Evolutionary conservation across 2,888 invertebrate genomes (phyloP).

Genomic region (Autographa pulchrina): DNA sequence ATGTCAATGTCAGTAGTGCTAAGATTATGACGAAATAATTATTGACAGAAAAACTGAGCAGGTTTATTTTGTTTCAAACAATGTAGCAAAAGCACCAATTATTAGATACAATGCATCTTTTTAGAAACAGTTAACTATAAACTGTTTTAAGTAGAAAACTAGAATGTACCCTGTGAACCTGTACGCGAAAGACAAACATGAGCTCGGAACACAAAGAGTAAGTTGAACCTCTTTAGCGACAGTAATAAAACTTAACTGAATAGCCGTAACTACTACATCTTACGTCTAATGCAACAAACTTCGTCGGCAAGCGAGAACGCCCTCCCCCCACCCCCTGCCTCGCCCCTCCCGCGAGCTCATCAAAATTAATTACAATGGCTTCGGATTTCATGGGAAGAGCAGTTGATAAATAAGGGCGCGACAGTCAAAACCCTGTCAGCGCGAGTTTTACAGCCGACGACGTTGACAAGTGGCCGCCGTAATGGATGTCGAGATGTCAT

Average conservation of each 20-base stretch:
- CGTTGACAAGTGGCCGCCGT: conserved; percentile 49
- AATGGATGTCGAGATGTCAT: conserved; percentile 62
- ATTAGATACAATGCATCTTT: no score
- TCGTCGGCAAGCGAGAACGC: conserved; percentile 11
- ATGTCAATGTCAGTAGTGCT: no score
- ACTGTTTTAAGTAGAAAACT: no score
- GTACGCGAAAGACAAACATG: not conserved
- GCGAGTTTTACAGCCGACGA: conserved; percentile 37
- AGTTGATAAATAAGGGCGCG: conserved; percentile 29
- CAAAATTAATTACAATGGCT: conserved; percentile 52
- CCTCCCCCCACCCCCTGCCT: not conserved
- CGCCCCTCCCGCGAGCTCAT: conserved; percentile 20
- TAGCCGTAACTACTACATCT: conserved; percentile 11
- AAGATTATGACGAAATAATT: no score
- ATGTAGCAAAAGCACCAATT: no score
- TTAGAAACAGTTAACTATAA: no score
- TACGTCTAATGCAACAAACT: conserved; percentile 22
- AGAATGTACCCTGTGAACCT: not conserved
- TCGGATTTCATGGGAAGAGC: conserved; percentile 34
- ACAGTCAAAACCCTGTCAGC: conserved; percentile 30
- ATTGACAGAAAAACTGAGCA: no score
- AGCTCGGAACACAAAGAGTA: not conserved
- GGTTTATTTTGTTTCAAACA: no score
- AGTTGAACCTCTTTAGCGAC: not conserved
- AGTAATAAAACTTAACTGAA: conserved; percentile 23